phyloP scores from a whole-genome alignment of 2,888 invertebrate genomes.

The Perdita meconis region DNA sequence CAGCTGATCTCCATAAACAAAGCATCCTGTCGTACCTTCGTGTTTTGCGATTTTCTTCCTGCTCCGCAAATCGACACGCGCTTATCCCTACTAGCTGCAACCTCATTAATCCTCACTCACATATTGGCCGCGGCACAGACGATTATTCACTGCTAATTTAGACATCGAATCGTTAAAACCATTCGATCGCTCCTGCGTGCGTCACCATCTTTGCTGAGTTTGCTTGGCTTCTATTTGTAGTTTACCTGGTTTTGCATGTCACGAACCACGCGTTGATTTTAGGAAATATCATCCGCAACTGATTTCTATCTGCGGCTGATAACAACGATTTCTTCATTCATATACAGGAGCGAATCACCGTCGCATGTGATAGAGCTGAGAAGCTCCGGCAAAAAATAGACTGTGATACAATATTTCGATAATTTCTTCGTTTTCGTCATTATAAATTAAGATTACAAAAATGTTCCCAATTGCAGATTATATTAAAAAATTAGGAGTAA shows the following conservation, averaged over 20 bases:
- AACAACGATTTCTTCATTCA: conserved; percentile 7
- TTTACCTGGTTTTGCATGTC: conserved; percentile 27
- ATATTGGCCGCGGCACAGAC: conserved; percentile 68
- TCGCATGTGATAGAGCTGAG: no score
- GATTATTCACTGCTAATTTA: conserved; percentile 77
- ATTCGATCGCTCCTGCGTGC: conserved; percentile 69
- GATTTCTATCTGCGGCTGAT: neutral
- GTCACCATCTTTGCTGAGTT: conserved; percentile 74
- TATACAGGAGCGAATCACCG: no score
- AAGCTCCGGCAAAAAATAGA: no score
- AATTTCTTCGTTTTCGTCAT: no score
- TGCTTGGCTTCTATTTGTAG: conserved; percentile 60
- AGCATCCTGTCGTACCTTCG: conserved; percentile 78
- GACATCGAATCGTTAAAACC: conserved; percentile 76
- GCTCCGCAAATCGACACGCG: conserved; percentile 62
- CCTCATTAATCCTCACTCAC: conserved; percentile 72
- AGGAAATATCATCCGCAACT: neutral
- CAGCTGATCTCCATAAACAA: conserved; percentile 83
- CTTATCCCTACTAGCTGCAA: conserved; percentile 63
- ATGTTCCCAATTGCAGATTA: no score
- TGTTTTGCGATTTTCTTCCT: conserved; percentile 59
- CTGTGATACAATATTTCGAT: no score
- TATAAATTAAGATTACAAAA: no score
- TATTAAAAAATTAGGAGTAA: no score
- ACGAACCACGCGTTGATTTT: conserved; percentile 33